Evolutionary conservation across 2,113 vertebrate species (phyloP).

Genomic region (Heloderma charlesbogerti): DNA sequence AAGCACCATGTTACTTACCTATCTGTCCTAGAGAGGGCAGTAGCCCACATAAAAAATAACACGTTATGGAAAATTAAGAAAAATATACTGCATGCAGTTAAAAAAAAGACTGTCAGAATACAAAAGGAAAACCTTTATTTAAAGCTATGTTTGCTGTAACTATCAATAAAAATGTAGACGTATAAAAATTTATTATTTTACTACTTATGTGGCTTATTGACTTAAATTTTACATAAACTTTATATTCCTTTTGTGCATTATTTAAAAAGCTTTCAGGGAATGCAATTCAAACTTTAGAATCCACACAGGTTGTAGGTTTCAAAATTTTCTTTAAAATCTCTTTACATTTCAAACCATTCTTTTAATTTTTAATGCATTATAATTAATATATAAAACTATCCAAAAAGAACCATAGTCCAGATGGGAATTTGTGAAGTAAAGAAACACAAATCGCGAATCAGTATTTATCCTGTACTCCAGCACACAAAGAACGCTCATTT

Average conservation of each 20-base stretch:
- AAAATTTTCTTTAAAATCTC: neutral
- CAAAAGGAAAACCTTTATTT: constrained; percentile 6
- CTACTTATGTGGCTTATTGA: neutral
- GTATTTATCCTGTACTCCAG: constrained; percentile 12
- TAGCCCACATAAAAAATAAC: neutral
- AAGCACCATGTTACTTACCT: constrained; percentile 39
- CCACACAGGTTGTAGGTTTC: constrained; percentile 8
- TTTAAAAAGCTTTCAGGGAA: constrained; percentile 11
- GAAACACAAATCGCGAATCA: neutral
- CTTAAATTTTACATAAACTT: neutral
- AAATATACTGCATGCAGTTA: constrained; percentile 30
- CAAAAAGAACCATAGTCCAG: constrained; percentile 6
- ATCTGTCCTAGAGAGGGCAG: constrained; percentile 34
- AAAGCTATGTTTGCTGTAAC: neutral
- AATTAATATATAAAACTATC: constrained; percentile 14
- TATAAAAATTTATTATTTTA: neutral
- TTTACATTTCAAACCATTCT: constrained; percentile 36
- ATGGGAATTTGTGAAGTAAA: neutral
- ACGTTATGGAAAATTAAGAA: constrained; percentile 18
- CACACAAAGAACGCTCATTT: constrained; percentile 11
- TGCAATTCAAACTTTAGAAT: constrained; percentile 31
- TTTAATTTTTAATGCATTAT: neutral
- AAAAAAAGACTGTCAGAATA: constrained; percentile 26
- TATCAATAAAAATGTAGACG: constrained; percentile 9
- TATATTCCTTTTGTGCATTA: neutral